Conservation (phyloP, 1,140 invertebrate species). For the Leptonema lineaticorne region DNA sequence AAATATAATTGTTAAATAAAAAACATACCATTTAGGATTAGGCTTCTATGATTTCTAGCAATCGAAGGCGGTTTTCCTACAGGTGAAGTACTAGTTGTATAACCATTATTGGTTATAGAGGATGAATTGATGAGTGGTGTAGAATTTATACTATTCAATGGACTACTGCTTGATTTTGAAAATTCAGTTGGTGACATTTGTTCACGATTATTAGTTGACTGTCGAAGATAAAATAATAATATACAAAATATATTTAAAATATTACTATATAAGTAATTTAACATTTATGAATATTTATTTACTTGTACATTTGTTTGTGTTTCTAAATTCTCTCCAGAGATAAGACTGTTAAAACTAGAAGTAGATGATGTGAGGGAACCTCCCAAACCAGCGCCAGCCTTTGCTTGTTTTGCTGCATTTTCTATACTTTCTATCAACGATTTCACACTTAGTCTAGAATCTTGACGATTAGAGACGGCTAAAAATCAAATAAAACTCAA, state of each 20-base stretch:
- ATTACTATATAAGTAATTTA: no score
- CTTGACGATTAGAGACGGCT: constrained; percentile 59
- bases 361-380: constrained; percentile 46
- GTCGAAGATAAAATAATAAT: no score
- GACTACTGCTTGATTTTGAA: constrained; percentile 16
- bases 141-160: constrained; percentile 16
- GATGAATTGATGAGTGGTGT: background rate
- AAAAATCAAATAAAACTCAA: background rate
- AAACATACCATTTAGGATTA: constrained; percentile 36
- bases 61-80: constrained; percentile 27
- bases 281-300: no score
- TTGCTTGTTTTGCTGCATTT: constrained; percentile 80
- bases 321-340: constrained; percentile 37
- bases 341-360: constrained; percentile 50
- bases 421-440: constrained; percentile 89
- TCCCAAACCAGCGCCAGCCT: constrained; percentile 62
- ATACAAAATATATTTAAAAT: constrained; percentile 1
- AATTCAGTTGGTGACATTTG: constrained; percentile 32
- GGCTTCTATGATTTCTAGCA: constrained; percentile 25
- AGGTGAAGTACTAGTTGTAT: constrained; percentile 23
- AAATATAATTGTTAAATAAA: background rate
- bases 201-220: constrained; percentile 43
- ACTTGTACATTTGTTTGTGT: constrained; percentile 12
- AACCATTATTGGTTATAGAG: constrained; percentile 28
- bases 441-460: constrained; percentile 82